Percentiles rank a stretch among this genome's conserved stretches.
Evolutionary conservation across 2,113 vertebrate genomes (phyloP).

Genomic region (Patagioenas fasciata): DNA sequence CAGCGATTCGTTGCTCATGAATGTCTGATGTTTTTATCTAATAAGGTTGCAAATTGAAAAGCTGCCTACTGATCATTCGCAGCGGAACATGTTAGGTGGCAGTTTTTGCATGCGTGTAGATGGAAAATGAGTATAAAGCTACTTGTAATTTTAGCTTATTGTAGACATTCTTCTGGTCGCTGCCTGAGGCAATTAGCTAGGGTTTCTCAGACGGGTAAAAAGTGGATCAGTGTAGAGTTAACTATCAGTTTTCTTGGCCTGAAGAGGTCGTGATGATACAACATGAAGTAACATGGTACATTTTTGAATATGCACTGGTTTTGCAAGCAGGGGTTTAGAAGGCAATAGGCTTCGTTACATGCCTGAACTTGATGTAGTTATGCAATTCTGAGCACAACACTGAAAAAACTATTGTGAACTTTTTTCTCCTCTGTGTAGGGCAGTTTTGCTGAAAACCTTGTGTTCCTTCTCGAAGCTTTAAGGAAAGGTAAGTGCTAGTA

Average conservation of each 20-base stretch:
- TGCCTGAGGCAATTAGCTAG: not conserved
- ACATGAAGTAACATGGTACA: fast-evolving
- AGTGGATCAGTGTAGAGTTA: not conserved
- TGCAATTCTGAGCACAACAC: not conserved
- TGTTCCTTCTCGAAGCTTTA: conserved; percentile 91
- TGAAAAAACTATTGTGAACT: not conserved
- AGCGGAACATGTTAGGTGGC: not conserved
- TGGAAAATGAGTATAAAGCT: not conserved
- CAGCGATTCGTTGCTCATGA: fast-evolving
- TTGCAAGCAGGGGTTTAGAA: not conserved
- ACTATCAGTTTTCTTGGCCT: not conserved
- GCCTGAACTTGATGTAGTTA: not conserved
- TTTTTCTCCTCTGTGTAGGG: conserved; percentile 76
- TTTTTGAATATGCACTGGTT: not conserved
- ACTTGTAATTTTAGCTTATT: not conserved
- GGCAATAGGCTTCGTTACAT: fast-evolving
- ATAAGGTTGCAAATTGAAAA: not conserved
- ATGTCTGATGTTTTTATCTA: not conserved
- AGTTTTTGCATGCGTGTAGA: not conserved
- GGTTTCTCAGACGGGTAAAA: not conserved
- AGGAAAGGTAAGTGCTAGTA: conserved; percentile 82
- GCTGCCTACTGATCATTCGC: not conserved
- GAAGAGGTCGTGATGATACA: not conserved
- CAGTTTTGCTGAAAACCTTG: conserved; percentile 95
- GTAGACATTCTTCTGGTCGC: not conserved